Conservation (phyloP, 2,797 vertebrate species). For the Hylomyscus alleni region DNA sequence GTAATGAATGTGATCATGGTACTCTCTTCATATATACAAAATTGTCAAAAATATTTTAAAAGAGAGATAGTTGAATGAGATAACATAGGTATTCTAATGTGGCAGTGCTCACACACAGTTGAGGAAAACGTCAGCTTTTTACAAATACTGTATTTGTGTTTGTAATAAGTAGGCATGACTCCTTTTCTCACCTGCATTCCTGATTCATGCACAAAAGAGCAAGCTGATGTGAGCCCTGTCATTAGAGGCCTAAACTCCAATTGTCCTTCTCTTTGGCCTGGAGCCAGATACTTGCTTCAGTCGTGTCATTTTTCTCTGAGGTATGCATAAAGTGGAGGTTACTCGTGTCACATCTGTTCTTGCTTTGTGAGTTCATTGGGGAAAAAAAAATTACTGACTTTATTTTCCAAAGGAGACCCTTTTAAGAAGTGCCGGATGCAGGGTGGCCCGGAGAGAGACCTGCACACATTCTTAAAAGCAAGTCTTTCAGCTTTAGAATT, state of each 20-base stretch:
- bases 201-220: slow-evolving; percentile 83
- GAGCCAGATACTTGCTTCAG: slow-evolving; percentile 86
- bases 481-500: slow-evolving; percentile 65
- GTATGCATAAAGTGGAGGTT: slow-evolving; percentile 89
- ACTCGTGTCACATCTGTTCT: slow-evolving; percentile 90
- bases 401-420: slow-evolving; percentile 87
- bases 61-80: background rate
- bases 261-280: slow-evolving; percentile 87
- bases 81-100: background rate
- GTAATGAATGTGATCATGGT: background rate
- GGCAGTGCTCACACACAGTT: background rate
- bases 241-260: slow-evolving; percentile 86
- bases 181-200: slow-evolving; percentile 74
- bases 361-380: slow-evolving; percentile 86
- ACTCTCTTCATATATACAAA: background rate
- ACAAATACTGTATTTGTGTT: background rate
- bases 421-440: slow-evolving; percentile 81
- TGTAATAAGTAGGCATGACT: background rate
- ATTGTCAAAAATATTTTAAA: background rate
- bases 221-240: slow-evolving; percentile 87
- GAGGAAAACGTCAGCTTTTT: background rate
- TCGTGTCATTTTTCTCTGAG: slow-evolving; percentile 87
- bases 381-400: slow-evolving; percentile 85
- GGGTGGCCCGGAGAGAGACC: slow-evolving; percentile 80
- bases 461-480: slow-evolving; percentile 44